These are phyloP conservation scores for Hypsibius dujardini DNA, from an alignment of 1,140 invertebrate genomes.

Conservation along the genomic window DNA sequence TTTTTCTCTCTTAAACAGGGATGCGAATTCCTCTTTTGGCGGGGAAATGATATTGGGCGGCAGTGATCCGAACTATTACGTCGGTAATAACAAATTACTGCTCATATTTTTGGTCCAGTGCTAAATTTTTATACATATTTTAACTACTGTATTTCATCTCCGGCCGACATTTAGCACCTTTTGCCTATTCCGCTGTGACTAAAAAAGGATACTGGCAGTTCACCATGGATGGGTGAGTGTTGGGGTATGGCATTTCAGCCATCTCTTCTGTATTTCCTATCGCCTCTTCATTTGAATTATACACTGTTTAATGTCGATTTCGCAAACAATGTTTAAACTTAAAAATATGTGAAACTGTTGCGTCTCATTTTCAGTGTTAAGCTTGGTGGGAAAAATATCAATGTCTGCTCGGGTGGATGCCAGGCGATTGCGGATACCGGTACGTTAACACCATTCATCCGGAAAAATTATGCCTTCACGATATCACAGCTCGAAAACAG, in stretches of 20 bases:
- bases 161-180: conserved; percentile 48
- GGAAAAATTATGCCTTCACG: neutral
- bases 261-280: conserved; percentile 19
- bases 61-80: conserved; percentile 30
- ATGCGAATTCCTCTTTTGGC: no score
- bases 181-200: conserved; percentile 74
- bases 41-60: conserved; percentile 33
- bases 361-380: conserved; percentile 34
- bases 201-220: conserved; percentile 93
- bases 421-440: conserved; percentile 95
- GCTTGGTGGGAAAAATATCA: conserved; percentile 36
- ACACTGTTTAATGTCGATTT: neutral
- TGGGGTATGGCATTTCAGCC: no score
- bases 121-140: neutral
- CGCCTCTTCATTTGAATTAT: conserved; percentile 18
- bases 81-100: conserved; percentile 21
- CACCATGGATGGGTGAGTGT: conserved; percentile 54
- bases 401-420: conserved; percentile 55
- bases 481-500: neutral
- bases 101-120: neutral
- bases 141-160: neutral
- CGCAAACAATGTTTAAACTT: neutral
- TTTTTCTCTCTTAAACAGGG: no score
- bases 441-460: neutral
- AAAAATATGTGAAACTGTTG: conserved; percentile 14